Evolutionary conservation across 1,140 invertebrate genomes (phyloP).

Genomic region (Pseudoatta argentina): DNA sequence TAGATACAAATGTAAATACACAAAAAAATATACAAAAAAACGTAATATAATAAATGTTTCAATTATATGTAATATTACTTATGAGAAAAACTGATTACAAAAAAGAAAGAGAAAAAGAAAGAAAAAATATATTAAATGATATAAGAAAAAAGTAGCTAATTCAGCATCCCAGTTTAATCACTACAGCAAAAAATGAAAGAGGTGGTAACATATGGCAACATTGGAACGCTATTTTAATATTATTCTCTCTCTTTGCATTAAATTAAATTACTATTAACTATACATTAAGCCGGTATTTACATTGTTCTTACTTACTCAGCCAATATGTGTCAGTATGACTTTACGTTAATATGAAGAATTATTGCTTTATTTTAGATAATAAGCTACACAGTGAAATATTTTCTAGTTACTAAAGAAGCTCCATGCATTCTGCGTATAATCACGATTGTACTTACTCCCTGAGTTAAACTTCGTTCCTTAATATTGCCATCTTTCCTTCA

Average conservation of each 20-base stretch:
- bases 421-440: neutral
- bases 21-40: neutral
- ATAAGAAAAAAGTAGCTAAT: neutral
- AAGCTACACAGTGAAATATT: neutral
- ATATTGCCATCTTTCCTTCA: neutral
- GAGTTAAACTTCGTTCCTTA: slow-evolving; percentile 33
- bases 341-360: slow-evolving; percentile 13
- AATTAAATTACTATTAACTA: slow-evolving; percentile 32
- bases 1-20: neutral
- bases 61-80: neutral
- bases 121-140: neutral
- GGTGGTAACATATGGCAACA: neutral
- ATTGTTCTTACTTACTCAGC: slow-evolving; percentile 13
- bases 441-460: slow-evolving; percentile 13
- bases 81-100: neutral
- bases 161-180: neutral
- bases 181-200: neutral
- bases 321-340: slow-evolving; percentile 39
- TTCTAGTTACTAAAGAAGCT: neutral
- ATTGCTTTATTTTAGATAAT: slow-evolving; percentile 14
- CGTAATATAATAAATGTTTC: neutral
- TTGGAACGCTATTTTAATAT: slow-evolving; percentile 12
- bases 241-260: neutral
- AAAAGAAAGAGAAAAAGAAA: neutral
- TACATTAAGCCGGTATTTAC: slow-evolving; percentile 19